Evolutionary conservation across 2,888 invertebrate species (phyloP).

Genomic region (Nephrotoma flavescens): DNA sequence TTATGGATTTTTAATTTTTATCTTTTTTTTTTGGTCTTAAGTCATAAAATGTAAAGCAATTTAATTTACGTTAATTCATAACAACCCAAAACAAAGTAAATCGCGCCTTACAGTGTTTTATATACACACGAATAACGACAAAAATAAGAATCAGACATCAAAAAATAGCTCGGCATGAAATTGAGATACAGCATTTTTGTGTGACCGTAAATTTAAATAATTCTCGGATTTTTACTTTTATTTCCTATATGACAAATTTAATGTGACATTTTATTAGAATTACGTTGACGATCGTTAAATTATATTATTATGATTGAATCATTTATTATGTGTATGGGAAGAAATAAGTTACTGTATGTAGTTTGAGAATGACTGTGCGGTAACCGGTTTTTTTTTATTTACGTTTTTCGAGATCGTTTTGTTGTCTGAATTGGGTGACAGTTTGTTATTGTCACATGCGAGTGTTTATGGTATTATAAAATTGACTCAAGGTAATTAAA

Average conservation of each 20-base stretch:
- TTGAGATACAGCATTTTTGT: not conserved
- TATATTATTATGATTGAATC: not conserved
- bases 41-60: not conserved
- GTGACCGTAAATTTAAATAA: not conserved
- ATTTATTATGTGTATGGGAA: not conserved
- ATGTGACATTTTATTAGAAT: not conserved
- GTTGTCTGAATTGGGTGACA: not conserved
- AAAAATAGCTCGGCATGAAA: not conserved
- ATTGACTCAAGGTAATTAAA: not conserved
- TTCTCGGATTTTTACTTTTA: not conserved
- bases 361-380: not conserved
- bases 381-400: not conserved
- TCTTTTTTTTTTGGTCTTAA: not conserved
- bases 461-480: not conserved
- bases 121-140: not conserved
- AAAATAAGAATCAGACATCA: not conserved
- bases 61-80: not conserved
- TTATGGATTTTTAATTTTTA: not conserved
- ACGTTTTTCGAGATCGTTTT: not conserved
- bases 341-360: not conserved
- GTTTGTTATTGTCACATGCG: not conserved
- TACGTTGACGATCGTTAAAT: not conserved
- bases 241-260: not conserved
- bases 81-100: not conserved
- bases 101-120: not conserved